Percentiles rank a stretch among this genome's conserved stretches.
Evolutionary conservation across 2,113 vertebrate genomes (phyloP).

Genomic region (Sinocyclocheilus rhinocerous): DNA sequence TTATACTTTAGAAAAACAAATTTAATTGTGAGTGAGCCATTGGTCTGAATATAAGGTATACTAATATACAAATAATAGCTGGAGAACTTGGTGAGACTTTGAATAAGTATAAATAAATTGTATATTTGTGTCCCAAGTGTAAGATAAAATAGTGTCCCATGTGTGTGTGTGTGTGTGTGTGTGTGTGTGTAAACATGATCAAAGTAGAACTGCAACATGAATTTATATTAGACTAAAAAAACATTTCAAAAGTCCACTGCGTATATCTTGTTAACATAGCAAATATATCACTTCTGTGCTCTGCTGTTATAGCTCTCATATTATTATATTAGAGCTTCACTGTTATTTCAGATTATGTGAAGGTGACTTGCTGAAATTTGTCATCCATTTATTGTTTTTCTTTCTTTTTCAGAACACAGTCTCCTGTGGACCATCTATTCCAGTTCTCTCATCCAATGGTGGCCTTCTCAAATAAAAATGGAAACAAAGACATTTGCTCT

Average conservation of each 20-base stretch:
- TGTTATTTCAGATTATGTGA: background rate
- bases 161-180: background rate
- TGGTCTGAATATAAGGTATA: background rate
- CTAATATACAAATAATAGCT: background rate
- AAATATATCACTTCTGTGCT: background rate
- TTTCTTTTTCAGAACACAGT: slow-evolving; percentile 45
- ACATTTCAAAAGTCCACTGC: background rate
- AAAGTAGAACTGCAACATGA: background rate
- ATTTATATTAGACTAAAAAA: background rate
- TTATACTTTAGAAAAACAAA: background rate
- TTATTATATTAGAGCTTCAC: too few relatives aligned
- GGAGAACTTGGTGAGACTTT: background rate
- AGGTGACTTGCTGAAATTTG: background rate
- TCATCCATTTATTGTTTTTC: background rate
- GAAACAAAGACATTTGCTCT: slow-evolving; percentile 5
- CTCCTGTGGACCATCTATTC: background rate
- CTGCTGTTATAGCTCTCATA: background rate
- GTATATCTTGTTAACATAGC: background rate
- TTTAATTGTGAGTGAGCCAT: background rate
- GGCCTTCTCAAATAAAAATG: background rate
- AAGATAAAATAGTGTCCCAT: background rate
- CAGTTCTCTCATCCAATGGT: background rate
- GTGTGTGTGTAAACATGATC: background rate
- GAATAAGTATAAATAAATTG: background rate
- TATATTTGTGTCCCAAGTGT: background rate